Evolutionary conservation across 2,888 invertebrate species (phyloP).

Genomic region (Petrolisthes manimaculis): DNA sequence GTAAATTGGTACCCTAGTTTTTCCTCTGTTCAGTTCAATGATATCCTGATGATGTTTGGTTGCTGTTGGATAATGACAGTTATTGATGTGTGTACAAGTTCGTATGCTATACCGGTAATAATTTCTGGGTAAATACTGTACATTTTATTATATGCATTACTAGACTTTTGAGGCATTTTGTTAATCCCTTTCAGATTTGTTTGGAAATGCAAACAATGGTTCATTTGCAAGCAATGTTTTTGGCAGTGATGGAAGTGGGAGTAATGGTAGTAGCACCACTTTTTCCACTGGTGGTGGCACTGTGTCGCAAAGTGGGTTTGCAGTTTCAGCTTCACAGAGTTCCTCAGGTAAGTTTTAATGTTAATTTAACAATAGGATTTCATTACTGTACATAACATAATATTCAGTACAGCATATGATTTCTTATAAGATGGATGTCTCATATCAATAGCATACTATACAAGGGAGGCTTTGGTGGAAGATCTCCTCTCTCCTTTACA

Average conservation of each 20-base stretch:
- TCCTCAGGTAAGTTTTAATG: constrained; percentile 26
- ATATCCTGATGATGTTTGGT: too few relatives aligned
- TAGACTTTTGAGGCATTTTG: neutral
- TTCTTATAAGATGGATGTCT: too few relatives aligned
- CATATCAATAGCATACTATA: too few relatives aligned
- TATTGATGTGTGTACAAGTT: too few relatives aligned
- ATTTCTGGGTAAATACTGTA: too few relatives aligned
- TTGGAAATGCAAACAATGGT: constrained; percentile 38
- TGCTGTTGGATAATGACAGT: too few relatives aligned
- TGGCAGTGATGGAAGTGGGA: constrained; percentile 57
- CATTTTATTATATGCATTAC: too few relatives aligned
- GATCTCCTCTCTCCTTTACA: neutral
- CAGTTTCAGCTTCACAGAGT: constrained; percentile 65
- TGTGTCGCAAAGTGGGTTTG: constrained; percentile 71
- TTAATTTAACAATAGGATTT: neutral
- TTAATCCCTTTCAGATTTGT: constrained; percentile 14
- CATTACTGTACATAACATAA: neutral
- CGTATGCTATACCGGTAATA: too few relatives aligned
- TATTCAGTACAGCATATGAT: neutral
- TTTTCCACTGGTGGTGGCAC: constrained; percentile 67
- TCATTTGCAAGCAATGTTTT: constrained; percentile 61
- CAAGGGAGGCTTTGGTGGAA: neutral
- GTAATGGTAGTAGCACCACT: constrained; percentile 66
- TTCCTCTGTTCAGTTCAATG: too few relatives aligned
- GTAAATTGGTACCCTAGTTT: too few relatives aligned